Percentiles rank a stretch among this genome's conserved stretches.
Evolutionary conservation across 2,113 vertebrate species (phyloP).

Genomic region (Halichoerus grypus): DNA sequence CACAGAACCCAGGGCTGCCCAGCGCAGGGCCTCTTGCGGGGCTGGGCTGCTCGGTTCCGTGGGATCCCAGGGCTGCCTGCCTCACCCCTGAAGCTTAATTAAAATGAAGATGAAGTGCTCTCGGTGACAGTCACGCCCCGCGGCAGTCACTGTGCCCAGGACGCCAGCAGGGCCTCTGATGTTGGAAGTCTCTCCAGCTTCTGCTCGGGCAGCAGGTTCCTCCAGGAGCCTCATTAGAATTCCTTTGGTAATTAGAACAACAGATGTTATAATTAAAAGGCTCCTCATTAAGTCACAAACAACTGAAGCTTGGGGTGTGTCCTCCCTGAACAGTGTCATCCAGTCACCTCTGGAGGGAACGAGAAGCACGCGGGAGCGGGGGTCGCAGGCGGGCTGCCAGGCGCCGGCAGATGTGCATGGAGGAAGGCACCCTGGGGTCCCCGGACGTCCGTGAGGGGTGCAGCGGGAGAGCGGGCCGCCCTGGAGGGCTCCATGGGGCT

Average conservation of each 20-base stretch:
- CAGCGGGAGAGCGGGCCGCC: rapidly evolving
- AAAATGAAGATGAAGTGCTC: slow-evolving; percentile 81
- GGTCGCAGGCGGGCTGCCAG: neutral
- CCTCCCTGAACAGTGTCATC: slow-evolving; percentile 44
- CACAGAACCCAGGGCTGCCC: neutral
- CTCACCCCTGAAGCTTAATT: slow-evolving; percentile 76
- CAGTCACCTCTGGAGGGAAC: slow-evolving; percentile 70
- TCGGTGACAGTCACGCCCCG: slow-evolving; percentile 25
- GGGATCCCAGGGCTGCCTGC: neutral
- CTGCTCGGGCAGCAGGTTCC: slow-evolving; percentile 75
- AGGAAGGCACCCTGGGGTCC: neutral
- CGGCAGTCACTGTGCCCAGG: slow-evolving; percentile 59
- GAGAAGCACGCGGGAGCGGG: neutral
- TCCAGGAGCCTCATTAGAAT: slow-evolving; percentile 81
- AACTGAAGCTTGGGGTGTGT: slow-evolving; percentile 76
- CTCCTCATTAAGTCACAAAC: slow-evolving; percentile 83
- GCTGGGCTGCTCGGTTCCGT: neutral
- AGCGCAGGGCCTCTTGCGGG: neutral
- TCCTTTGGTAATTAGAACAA: slow-evolving; percentile 86
- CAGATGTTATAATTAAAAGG: slow-evolving; percentile 86
- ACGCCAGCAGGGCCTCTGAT: slow-evolving; percentile 36
- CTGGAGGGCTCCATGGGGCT: neutral
- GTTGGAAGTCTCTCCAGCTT: slow-evolving; percentile 65
- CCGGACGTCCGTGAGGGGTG: neutral
- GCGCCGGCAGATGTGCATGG: neutral